Evolutionary conservation across 1,140 invertebrate genomes (phyloP).

Genomic region (Sminthurides bifidus): DNA sequence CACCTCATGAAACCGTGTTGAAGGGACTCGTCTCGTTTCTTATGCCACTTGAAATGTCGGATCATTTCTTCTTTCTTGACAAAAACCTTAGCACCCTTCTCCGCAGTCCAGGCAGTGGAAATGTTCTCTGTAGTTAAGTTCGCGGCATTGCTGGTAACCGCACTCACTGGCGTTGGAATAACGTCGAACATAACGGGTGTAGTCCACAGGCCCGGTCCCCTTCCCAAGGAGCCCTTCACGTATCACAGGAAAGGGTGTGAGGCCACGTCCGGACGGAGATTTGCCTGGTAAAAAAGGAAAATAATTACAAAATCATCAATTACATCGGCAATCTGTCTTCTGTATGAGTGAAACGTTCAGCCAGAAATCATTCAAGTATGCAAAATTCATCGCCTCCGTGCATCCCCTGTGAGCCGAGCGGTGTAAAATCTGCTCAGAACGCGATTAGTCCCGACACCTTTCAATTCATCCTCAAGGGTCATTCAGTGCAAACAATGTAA

Average conservation of each 20-base stretch:
- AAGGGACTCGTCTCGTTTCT: slow-evolving; percentile 91
- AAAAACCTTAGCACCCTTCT: slow-evolving; percentile 60
- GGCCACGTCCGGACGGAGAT: slow-evolving; percentile 21
- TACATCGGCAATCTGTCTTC: neutral
- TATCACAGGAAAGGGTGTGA: slow-evolving; percentile 31
- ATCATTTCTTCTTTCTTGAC: slow-evolving; percentile 99
- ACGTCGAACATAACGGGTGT: slow-evolving; percentile 68
- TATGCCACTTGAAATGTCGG: slow-evolving; percentile 97
- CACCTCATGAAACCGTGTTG: slow-evolving; percentile 88
- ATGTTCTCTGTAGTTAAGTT: slow-evolving; percentile 79
- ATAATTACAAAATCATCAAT: neutral
- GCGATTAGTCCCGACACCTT: no score
- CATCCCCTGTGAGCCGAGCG: no score
- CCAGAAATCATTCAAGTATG: neutral
- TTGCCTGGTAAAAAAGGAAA: slow-evolving; percentile 3
- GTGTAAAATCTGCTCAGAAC: no score
- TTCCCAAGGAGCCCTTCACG: slow-evolving; percentile 31
- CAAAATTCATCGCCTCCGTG: neutral
- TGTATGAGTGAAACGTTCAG: no score
- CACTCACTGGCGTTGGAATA: slow-evolving; percentile 62
- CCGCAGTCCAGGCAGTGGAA: slow-evolving; percentile 68
- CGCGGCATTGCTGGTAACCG: slow-evolving; percentile 64
- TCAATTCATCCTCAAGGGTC: no score
- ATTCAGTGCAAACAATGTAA: no score
- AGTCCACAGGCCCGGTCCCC: slow-evolving; percentile 45